Conservation (phyloP, 1,140 invertebrate species). For the Pentalonia nigronervosa region DNA sequence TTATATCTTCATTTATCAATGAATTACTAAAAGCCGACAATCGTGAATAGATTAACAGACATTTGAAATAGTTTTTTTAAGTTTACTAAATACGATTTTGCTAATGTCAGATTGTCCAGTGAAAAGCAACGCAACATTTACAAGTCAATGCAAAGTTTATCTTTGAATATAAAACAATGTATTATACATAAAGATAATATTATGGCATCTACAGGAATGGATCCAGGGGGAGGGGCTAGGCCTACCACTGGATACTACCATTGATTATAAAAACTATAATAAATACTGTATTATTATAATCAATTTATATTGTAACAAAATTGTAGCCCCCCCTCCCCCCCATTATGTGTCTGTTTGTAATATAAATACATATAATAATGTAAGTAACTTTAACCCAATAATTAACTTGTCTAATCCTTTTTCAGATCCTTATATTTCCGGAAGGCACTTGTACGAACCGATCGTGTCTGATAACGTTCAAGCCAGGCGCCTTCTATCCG, state of each 20-base stretch:
- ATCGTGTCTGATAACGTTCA: conserved; percentile 92
- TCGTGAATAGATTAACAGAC: background rate
- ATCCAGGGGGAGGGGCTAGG: too few relatives aligned
- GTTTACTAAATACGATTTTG: background rate
- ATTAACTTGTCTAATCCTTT: background rate
- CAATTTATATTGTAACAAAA: too few relatives aligned
- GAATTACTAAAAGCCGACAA: background rate
- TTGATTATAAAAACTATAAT: too few relatives aligned
- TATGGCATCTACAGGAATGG: too few relatives aligned
- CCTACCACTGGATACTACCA: too few relatives aligned
- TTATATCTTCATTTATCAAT: background rate
- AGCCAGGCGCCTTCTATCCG: conserved; percentile 90
- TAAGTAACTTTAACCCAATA: background rate
- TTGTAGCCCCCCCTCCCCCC: too few relatives aligned
- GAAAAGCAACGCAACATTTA: background rate
- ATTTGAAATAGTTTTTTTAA: background rate
- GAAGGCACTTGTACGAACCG: conserved; percentile 96
- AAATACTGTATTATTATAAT: too few relatives aligned
- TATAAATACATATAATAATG: too few relatives aligned
- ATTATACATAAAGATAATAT: too few relatives aligned
- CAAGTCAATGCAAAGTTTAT: background rate
- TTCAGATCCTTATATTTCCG: conserved; percentile 91
- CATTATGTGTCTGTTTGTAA: too few relatives aligned
- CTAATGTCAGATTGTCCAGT: background rate
- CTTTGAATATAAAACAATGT: background rate